Evolutionary conservation across 2,113 vertebrate genomes (phyloP), one percentile per base, ranked within the genome.

Genomic region (Sturnus vulgaris): DNA sequence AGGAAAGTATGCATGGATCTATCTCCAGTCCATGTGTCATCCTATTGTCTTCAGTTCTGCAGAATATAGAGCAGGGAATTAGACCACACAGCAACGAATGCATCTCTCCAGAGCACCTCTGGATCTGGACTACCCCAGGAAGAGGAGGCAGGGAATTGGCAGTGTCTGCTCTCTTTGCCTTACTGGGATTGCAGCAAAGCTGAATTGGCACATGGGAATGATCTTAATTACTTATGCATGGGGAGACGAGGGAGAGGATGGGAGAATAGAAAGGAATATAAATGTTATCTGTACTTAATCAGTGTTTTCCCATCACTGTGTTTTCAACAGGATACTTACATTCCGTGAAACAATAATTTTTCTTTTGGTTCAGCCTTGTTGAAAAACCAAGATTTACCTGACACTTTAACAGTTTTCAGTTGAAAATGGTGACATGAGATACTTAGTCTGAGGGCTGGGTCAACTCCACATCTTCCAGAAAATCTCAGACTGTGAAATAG

Each of bases 401-500:
- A 94, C 63, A 60, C 68, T 77, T 93, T n/a, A 93, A 93, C 68
- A 77, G 33, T 83, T 83, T 95, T 80, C 93, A 44, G 39, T 94
- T 94, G 83, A 91, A 91, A 95, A 92, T 3, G 5, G 47, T 77
- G 90, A 96, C 95, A 94, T 7, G 5, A 73, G 76, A 97, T 83
- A 88, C 79, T 90, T 52, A 35, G 82, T 59, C 31, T 86, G 85
- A 92, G 90, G 90, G 79, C 82, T 91, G 92, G 92, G 92, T 90
- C 93, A 88, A 40, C 47, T 82, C 71, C 31, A 0, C 86, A 95
- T 95, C 95, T 94, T 93, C 86, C 88, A 92, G 93, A 93, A 94
- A 91, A 94, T 92, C 93, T 96, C 80, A 95, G 90, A 73, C 93
- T 94, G 88, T 92, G 90, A 94, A 96, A 92, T 64, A 86, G 82